These are phyloP conservation scores for Datnioides undecimradiatus DNA, from an alignment of 2,113 vertebrate species.

Conservation along the genomic window DNA sequence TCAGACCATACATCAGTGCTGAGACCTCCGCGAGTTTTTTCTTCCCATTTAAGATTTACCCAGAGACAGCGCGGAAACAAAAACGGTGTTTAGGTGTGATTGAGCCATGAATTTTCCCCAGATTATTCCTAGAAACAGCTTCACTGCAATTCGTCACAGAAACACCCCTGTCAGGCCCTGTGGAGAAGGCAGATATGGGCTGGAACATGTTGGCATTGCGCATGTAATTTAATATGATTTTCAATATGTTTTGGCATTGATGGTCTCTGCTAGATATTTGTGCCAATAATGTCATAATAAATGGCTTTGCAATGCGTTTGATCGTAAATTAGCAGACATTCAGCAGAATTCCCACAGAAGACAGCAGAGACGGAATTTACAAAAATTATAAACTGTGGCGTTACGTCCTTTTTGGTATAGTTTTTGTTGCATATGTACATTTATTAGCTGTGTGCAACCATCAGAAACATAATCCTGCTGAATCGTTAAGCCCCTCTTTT, in stretches of 20 bases:
- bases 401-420: not conserved
- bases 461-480: not conserved
- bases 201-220: slow-evolving; percentile 29
- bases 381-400: not conserved
- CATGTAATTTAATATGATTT: slow-evolving; percentile 19
- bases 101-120: slow-evolving; percentile 53
- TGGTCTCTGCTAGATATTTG: slow-evolving; percentile 23
- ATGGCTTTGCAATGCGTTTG: not conserved
- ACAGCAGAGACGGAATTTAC: not conserved
- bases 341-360: not conserved
- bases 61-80: slow-evolving; percentile 72
- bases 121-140: slow-evolving; percentile 57
- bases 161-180: slow-evolving; percentile 41
- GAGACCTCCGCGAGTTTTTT: slow-evolving; percentile 67
- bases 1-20: slow-evolving; percentile 81
- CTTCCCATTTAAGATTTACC: slow-evolving; percentile 62
- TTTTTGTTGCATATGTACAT: not conserved
- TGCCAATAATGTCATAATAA: slow-evolving; percentile 14
- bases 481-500: not conserved
- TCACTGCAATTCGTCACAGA: slow-evolving; percentile 55
- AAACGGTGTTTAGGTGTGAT: slow-evolving; percentile 70
- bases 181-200: slow-evolving; percentile 33
- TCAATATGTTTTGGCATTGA: slow-evolving; percentile 2
- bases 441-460: not conserved
- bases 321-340: not conserved